Evolutionary conservation across 1,140 invertebrate genomes (phyloP), one percentile per base, ranked within the genome.

Genomic region (Streblospio benedicti): DNA sequence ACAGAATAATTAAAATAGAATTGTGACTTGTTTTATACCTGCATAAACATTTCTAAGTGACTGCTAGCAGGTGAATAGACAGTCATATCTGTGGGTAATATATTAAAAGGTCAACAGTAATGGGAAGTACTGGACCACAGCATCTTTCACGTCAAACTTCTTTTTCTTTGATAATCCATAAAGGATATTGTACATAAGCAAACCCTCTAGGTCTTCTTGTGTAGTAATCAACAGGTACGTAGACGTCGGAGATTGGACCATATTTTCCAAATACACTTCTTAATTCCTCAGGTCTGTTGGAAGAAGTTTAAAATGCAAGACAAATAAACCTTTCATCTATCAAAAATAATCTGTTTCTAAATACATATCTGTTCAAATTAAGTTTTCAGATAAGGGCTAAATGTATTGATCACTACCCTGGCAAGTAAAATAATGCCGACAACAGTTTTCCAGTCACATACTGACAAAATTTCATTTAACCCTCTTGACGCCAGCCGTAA

Each of bases 201-300:
- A 75, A 75, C n/a, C 73, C 73, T 25, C 73, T 43, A 16, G 69
- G 69, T 28, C 64, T 59, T 28, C 70, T 60, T 4, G 65, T 73
- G 55, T 76, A 73, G 54, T 70, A 75, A 60, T 74, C 73, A 14
- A 71, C 41, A n/a, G 73, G 73, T n/a, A 75, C 71, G 50, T 75
- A 75, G 1, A 76, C 72, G 65, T 75, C 73, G 16, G 64, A 66
- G 9, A 75, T 64, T 2, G 64, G 63, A 27, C 73, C 73, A 63
- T 72, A 76, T 65, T 75, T 72, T 20, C 63, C 66, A 61, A 75
- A 75, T 9, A 73, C 45, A 20, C 66, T 59, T 33, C 69, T 57
- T n/a, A 74, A 52, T 38, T 61, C 67, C 27, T 61, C 69, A 43
- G 41, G 65, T 63, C 53, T 71, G 47, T n/a, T 25, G 30, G 4